phyloP scores from a whole-genome alignment of 2,113 vertebrate genomes.

The Chloroceryle aenea region DNA sequence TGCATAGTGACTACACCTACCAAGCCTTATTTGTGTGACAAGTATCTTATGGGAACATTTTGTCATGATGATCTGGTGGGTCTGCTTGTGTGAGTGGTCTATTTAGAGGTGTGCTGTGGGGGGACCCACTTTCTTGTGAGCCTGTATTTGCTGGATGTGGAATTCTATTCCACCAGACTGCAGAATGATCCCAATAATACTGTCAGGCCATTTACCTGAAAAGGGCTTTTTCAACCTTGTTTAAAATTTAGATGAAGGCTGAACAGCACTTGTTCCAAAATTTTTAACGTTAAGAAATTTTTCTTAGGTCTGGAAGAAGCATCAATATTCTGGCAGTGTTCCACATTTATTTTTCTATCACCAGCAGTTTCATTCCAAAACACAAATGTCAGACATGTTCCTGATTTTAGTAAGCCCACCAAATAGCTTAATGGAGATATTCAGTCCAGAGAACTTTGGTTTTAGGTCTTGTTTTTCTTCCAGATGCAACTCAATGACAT shows the following conservation, averaged over 20 bases:
- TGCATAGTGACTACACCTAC: neutral
- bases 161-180: neutral
- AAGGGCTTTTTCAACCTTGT: neutral
- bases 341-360: neutral
- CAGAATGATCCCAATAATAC: neutral
- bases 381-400: neutral
- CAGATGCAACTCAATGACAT: neutral
- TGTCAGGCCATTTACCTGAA: neutral
- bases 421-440: neutral
- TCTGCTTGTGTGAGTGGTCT: neutral
- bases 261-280: neutral
- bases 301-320: neutral
- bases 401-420: neutral
- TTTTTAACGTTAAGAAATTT: neutral
- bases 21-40: neutral
- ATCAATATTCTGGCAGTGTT: neutral
- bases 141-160: neutral
- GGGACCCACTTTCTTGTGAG: neutral
- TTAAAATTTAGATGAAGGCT: neutral
- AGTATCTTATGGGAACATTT: neutral
- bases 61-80: neutral
- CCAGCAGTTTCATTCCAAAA: neutral
- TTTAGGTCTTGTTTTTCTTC: neutral
- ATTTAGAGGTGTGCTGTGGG: neutral
- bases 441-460: neutral